These are phyloP conservation scores for Drosophila micromelanica DNA, from an alignment of 1,140 invertebrate species.

Conservation along the genomic window DNA sequence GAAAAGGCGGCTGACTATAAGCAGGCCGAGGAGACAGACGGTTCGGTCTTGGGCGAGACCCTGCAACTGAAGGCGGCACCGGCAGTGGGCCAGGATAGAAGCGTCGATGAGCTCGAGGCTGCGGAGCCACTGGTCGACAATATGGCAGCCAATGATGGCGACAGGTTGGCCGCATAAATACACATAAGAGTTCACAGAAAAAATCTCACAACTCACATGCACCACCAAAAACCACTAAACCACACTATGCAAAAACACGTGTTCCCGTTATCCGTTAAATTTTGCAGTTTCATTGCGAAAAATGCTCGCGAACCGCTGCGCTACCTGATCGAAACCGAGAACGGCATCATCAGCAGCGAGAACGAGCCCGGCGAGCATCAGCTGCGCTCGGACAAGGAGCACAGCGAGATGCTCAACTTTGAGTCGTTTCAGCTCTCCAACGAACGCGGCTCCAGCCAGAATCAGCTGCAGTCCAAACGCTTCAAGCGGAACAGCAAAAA, in stretches of 20 bases:
- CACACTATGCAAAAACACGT: neutral
- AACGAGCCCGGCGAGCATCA: constrained; percentile 23
- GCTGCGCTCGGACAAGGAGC: constrained; percentile 35
- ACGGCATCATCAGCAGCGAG: constrained; percentile 43
- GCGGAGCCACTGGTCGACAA: constrained; percentile 4
- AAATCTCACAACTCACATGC: neutral
- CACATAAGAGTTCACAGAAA: neutral
- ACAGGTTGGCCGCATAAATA: constrained; percentile 57
- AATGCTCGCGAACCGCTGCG: constrained; percentile 55
- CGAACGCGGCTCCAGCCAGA: neutral
- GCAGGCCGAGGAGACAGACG: neutral
- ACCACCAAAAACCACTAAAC: neutral
- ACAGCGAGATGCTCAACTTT: constrained; percentile 50
- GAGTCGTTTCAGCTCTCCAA: constrained; percentile 24
- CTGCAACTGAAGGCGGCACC: constrained; percentile 13
- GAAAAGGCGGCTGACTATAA: neutral
- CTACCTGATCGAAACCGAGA: constrained; percentile 46
- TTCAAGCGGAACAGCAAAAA: constrained; percentile 51
- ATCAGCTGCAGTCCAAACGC: constrained; percentile 19
- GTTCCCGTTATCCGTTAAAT: neutral
- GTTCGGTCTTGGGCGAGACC: neutral
- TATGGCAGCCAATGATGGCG: constrained; percentile 34
- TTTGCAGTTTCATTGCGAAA: constrained; percentile 56
- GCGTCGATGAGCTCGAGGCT: constrained; percentile 18
- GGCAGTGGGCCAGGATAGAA: neutral